A percentile compares a stretch with the other conserved stretches of the same genome.
Conservation (phyloP, 2,113 vertebrate genomes). For the Rhea americana region DNA sequence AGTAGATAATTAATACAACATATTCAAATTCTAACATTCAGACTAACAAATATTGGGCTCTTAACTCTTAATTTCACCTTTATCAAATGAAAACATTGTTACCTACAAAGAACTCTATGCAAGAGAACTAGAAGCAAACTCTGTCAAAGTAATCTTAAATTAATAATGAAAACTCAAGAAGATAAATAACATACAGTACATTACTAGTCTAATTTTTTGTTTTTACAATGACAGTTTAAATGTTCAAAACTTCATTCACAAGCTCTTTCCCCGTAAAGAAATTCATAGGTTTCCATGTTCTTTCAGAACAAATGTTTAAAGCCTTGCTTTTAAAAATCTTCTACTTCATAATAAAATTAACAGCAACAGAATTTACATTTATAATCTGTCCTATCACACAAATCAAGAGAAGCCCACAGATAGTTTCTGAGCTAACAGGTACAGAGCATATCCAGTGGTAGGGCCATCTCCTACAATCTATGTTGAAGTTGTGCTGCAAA, state of each 20-base stretch:
- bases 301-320: not conserved
- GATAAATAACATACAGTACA: not conserved
- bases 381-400: not conserved
- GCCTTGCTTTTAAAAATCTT: not conserved
- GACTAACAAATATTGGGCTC: not conserved
- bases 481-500: not conserved
- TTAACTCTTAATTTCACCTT: not conserved
- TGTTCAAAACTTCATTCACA: not conserved
- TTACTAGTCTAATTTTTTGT: not conserved
- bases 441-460: not conserved
- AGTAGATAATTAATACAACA: not conserved
- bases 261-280: not conserved
- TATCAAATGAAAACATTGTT: not conserved
- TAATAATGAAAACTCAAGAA: not conserved
- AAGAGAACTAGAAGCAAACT: not conserved
- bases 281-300: not conserved
- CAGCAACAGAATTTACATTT: not conserved
- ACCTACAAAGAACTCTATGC: not conserved
- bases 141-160: not conserved
- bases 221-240: not conserved
- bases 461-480: fast-evolving
- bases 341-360: not conserved
- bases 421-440: not conserved
- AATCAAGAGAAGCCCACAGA: not conserved
- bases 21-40: not conserved